A percentile compares a stretch with the other conserved stretches of the same genome.
These are phyloP conservation scores for fruit fly (Drosophila melanogaster) DNA, from an alignment of 1,140 invertebrate genomes.

Conservation along the genomic window DNA sequence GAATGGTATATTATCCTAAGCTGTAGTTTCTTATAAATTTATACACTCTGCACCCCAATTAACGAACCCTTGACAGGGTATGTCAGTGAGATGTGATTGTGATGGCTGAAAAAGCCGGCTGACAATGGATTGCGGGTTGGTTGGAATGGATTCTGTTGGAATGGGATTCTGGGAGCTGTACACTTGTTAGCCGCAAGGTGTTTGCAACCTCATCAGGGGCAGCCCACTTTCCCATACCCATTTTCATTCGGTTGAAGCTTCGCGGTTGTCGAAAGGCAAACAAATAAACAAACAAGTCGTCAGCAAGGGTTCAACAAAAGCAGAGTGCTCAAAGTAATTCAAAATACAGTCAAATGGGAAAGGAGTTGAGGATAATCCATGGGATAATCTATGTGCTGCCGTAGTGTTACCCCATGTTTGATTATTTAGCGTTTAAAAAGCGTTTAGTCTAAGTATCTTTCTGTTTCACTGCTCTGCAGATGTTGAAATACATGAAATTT, in stretches of 20 bases:
- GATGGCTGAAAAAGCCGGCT: slow-evolving; percentile 49
- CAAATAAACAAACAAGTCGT: slow-evolving; percentile 64
- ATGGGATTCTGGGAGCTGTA: slow-evolving; percentile 22
- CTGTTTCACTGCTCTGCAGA: slow-evolving; percentile 10
- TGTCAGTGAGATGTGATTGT: slow-evolving; percentile 55
- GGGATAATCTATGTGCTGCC: slow-evolving; percentile 2
- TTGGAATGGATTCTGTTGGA: slow-evolving; percentile 4
- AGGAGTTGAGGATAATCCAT: slow-evolving; percentile 51
- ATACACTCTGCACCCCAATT: background rate
- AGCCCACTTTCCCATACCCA: slow-evolving; percentile 3
- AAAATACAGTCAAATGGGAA: slow-evolving; percentile 58
- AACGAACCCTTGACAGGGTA: background rate
- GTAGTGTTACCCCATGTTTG: slow-evolving; percentile 46
- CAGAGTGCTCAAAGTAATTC: slow-evolving; percentile 74
- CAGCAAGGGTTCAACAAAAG: slow-evolving; percentile 69
- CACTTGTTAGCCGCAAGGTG: slow-evolving; percentile 77
- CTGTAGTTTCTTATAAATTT: background rate
- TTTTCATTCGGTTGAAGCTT: slow-evolving; percentile 2
- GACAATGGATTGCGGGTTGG: slow-evolving; percentile 25
- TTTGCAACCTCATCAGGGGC: slow-evolving; percentile 36
- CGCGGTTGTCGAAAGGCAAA: slow-evolving; percentile 55
- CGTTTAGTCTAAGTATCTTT: slow-evolving; percentile 43
- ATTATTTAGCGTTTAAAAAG: slow-evolving; percentile 58
- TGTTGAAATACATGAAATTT: slow-evolving; percentile 2
- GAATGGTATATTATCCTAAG: no score